Conservation (phyloP, 2,888 invertebrate species). For the Lithosia quadra region DNA sequence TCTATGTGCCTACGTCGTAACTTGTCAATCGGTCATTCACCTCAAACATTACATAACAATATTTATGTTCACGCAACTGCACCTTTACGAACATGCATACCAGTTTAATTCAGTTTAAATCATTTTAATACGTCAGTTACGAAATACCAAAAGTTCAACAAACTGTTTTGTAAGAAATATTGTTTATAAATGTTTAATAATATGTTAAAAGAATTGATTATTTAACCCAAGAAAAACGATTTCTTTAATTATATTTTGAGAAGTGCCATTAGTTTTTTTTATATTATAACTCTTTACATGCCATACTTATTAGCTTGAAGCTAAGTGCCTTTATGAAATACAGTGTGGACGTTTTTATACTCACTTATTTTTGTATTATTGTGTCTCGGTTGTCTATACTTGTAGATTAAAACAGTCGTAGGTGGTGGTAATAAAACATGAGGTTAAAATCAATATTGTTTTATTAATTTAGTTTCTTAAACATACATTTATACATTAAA, state of each 20-base stretch:
- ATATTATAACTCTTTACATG: neutral
- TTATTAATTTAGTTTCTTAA: conserved; percentile 61
- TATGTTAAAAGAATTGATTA: conserved; percentile 35
- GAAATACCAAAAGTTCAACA: conserved; percentile 51
- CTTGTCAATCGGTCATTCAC: conserved; percentile 53
- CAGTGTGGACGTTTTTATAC: no score
- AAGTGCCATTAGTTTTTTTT: conserved; percentile 14
- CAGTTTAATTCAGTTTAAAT: conserved; percentile 50
- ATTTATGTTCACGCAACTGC: conserved; percentile 53
- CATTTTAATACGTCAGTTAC: conserved; percentile 49
- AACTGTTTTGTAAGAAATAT: conserved; percentile 46
- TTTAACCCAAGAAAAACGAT: conserved; percentile 24
- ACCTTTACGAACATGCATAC: conserved; percentile 50
- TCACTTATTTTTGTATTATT: no score
- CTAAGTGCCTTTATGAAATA: no score
- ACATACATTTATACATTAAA: conserved; percentile 47
- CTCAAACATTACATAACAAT: conserved; percentile 51
- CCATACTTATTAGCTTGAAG: no score
- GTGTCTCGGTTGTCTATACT: neutral
- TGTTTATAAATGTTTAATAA: conserved; percentile 31
- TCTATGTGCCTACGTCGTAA: conserved; percentile 39
- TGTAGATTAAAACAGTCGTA: neutral
- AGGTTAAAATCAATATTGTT: conserved; percentile 45
- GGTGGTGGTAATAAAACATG: conserved; percentile 38
- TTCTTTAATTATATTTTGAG: conserved; percentile 17